Evolutionary conservation across 1,140 invertebrate genomes (phyloP).

Genomic region (Charaxes varanes): DNA sequence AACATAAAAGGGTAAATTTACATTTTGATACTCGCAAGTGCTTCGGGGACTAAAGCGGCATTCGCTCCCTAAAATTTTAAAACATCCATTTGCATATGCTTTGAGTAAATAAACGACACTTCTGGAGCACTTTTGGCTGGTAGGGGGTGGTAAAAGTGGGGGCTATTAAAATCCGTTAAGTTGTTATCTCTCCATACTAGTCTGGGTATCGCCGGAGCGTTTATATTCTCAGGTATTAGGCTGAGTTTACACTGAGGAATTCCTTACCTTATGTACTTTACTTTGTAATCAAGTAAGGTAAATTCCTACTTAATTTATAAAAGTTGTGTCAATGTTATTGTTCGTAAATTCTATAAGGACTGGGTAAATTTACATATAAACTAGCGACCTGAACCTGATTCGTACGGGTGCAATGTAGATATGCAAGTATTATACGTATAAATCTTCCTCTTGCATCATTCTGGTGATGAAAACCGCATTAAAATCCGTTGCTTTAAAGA

Average conservation of each 20-base stretch:
- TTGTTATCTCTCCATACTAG: constrained; percentile 14
- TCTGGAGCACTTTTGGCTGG: constrained; percentile 52
- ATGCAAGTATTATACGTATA: no score
- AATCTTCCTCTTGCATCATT: no score
- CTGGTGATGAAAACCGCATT: no score
- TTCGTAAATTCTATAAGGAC: no score
- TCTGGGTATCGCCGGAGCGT: background rate
- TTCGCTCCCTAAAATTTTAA: constrained; percentile 72
- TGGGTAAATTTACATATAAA: no score
- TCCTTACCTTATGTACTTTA: no score
- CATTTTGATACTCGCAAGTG: constrained; percentile 72
- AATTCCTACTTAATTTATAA: no score
- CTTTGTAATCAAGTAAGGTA: no score
- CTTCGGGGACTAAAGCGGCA: constrained; percentile 64
- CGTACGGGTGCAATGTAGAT: no score
- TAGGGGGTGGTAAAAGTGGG: constrained; percentile 20
- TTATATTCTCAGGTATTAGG: background rate
- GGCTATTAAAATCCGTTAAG: constrained; percentile 27
- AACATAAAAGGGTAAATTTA: constrained; percentile 73
- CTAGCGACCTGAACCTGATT: no score
- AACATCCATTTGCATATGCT: constrained; percentile 72
- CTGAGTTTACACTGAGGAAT: background rate
- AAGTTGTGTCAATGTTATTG: no score
- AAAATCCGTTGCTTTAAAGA: no score
- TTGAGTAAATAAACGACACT: constrained; percentile 72